Percentiles rank a stretch among this genome's conserved stretches.
These are phyloP conservation scores for Nesidiocoris tenuis DNA, from an alignment of 2,888 invertebrate genomes.

Conservation along the genomic window DNA sequence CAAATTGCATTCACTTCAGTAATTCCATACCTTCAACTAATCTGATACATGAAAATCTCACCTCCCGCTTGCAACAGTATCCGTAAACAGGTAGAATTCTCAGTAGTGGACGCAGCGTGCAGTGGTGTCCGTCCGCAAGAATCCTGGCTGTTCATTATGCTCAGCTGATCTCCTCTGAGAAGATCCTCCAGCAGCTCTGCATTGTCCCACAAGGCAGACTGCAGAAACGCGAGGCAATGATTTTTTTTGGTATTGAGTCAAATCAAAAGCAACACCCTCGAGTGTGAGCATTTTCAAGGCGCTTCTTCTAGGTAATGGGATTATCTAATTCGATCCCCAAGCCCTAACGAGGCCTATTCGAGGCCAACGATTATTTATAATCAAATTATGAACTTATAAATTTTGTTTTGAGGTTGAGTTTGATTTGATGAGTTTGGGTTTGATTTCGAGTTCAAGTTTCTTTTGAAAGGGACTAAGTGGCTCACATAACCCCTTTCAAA, in stretches of 20 bases:
- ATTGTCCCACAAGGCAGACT: slow-evolving; percentile 88
- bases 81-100: slow-evolving; percentile 71
- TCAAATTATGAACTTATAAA: too few relatives aligned
- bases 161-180: slow-evolving; percentile 65
- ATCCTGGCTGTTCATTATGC: slow-evolving; percentile 69
- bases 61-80: slow-evolving; percentile 69
- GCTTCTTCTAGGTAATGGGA: neutral
- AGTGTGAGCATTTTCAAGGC: neutral
- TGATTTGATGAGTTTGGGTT: too few relatives aligned
- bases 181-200: slow-evolving; percentile 80
- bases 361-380: too few relatives aligned
- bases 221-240: slow-evolving; percentile 49
- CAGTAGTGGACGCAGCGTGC: slow-evolving; percentile 79
- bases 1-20: too few relatives aligned
- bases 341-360: too few relatives aligned
- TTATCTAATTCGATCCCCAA: too few relatives aligned
- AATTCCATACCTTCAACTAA: too few relatives aligned
- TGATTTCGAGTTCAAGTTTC: too few relatives aligned
- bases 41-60: too few relatives aligned
- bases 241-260: neutral
- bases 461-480: too few relatives aligned
- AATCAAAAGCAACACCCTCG: neutral
- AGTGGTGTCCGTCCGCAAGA: slow-evolving; percentile 73
- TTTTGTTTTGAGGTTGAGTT: too few relatives aligned
- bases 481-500: too few relatives aligned